These are phyloP conservation scores for Verasper variegatus DNA, from an alignment of 2,113 vertebrate genomes.

Conservation along the genomic window DNA sequence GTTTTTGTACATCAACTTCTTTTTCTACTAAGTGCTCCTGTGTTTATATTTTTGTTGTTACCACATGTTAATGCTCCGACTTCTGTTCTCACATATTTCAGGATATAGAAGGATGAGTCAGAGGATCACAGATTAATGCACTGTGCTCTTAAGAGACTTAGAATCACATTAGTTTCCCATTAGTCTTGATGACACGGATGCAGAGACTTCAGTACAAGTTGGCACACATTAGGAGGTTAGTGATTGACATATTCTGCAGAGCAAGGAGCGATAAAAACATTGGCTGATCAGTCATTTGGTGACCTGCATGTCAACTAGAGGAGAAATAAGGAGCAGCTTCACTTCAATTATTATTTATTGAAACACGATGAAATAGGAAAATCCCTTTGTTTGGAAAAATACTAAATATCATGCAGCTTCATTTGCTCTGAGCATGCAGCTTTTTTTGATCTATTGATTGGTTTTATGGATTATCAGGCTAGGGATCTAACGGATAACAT, in stretches of 20 bases:
- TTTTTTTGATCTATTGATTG: conserved; percentile 39
- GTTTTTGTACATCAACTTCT: conserved; percentile 28
- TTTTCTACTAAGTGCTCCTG: neutral
- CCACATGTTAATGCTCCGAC: neutral
- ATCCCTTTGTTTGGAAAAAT: conserved; percentile 46
- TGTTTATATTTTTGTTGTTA: neutral
- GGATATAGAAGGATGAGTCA: neutral
- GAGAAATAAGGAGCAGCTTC: conserved; percentile 18
- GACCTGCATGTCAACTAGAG: conserved; percentile 8
- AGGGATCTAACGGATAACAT: neutral
- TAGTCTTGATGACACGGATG: neutral
- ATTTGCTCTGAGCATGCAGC: conserved; percentile 38
- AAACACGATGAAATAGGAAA: conserved; percentile 52
- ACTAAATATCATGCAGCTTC: conserved; percentile 44
- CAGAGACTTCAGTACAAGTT: conserved; percentile 5
- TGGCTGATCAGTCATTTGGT: conserved; percentile 58
- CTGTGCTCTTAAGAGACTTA: neutral
- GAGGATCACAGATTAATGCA: conserved; percentile 4
- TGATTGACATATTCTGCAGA: neutral
- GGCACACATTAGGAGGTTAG: conserved; percentile 1
- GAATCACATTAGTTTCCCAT: neutral
- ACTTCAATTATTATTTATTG: conserved; percentile 53
- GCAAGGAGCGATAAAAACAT: neutral
- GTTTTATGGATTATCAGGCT: neutral
- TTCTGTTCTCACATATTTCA: neutral